These are phyloP conservation scores for Drosophila mimica DNA, from an alignment of 2,888 invertebrate species.

Conservation along the genomic window DNA sequence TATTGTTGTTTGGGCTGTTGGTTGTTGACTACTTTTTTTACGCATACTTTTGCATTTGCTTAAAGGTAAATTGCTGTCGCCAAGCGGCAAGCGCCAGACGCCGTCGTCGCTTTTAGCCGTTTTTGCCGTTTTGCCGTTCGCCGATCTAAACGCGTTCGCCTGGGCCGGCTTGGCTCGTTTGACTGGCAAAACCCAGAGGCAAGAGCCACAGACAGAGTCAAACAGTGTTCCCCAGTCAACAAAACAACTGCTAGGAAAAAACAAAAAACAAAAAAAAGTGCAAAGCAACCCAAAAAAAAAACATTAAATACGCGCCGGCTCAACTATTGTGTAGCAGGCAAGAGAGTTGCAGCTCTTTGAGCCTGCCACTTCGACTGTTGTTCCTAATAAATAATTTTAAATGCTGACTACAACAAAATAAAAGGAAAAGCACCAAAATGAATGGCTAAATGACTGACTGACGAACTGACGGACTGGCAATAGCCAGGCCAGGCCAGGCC, in stretches of 20 bases:
- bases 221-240: constrained; percentile 21
- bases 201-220: constrained; percentile 31
- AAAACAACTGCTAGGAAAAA: not conserved
- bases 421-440: constrained; percentile 29
- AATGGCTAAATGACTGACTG: constrained; percentile 10
- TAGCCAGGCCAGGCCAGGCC: constrained; percentile 11
- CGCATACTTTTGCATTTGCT: constrained; percentile 78
- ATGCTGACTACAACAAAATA: constrained; percentile 65
- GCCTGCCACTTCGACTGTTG: constrained; percentile 58
- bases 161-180: constrained; percentile 80
- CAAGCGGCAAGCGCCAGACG: constrained; percentile 66
- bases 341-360: constrained; percentile 24
- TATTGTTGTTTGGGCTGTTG: constrained; percentile 36
- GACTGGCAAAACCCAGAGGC: constrained; percentile 59
- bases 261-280: constrained; percentile 15
- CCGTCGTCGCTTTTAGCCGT: constrained; percentile 19
- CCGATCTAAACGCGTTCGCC: constrained; percentile 63
- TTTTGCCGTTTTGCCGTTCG: constrained; percentile 15
- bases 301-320: constrained; percentile 67
- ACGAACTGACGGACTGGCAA: constrained; percentile 15
- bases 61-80: constrained; percentile 81
- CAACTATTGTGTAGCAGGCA: constrained; percentile 16
- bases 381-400: constrained; percentile 78
- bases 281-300: constrained; percentile 39
- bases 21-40: constrained; percentile 57